Evolutionary conservation across 2,888 invertebrate genomes (phyloP).

Genomic region (Seladonia tumulorum): DNA sequence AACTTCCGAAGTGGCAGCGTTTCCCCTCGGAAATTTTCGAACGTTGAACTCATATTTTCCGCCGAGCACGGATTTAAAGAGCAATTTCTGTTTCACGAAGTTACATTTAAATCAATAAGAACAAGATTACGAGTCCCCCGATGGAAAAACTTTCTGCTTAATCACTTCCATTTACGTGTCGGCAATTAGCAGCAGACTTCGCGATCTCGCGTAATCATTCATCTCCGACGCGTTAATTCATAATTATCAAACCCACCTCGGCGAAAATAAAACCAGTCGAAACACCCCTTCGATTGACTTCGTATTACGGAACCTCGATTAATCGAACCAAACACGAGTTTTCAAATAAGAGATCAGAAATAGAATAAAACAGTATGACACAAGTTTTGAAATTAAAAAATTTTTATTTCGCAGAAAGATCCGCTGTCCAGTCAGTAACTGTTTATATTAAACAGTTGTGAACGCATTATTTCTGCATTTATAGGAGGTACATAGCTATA

Average conservation of each 20-base stretch:
- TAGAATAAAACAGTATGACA: too few species aligned
- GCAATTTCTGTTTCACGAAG: conserved; percentile 42
- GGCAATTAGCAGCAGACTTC: conserved; percentile 48
- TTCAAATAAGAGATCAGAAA: too few species aligned
- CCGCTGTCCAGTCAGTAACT: too few species aligned
- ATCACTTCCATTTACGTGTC: conserved; percentile 49
- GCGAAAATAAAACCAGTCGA: background rate
- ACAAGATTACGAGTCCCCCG: conserved; percentile 44
- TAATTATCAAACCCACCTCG: conserved; percentile 9
- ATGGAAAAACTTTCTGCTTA: conserved; percentile 57
- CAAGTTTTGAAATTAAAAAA: too few species aligned
- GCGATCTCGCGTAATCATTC: conserved; percentile 35
- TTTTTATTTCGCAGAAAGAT: too few species aligned
- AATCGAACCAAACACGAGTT: too few species aligned
- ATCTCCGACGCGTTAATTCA: conserved; percentile 33
- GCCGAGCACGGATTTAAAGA: conserved; percentile 24
- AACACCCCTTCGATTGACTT: too few species aligned
- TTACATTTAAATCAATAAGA: conserved; percentile 56
- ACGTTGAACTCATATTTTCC: conserved; percentile 24
- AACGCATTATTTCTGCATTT: too few species aligned
- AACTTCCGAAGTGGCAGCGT: conserved; percentile 29
- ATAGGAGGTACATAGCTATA: too few species aligned
- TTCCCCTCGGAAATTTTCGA: conserved; percentile 18
- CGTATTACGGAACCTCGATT: too few species aligned
- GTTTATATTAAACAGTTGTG: too few species aligned